Evolutionary conservation across 2,113 vertebrate species (phyloP).

Genomic region (Galbula dea): DNA sequence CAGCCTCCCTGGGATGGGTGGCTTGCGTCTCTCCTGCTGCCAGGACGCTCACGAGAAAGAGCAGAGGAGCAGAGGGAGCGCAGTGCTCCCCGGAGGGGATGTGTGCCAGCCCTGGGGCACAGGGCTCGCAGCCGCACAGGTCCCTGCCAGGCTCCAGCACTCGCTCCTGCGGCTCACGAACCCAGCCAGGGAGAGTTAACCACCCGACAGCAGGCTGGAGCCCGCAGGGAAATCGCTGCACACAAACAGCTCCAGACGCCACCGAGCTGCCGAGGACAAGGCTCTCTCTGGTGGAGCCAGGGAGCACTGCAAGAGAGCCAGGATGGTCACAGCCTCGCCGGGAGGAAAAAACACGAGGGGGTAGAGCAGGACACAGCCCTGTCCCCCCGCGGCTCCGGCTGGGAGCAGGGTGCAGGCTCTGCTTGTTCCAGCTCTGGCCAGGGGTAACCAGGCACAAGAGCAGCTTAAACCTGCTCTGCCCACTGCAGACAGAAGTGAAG

Average conservation of each 20-base stretch:
- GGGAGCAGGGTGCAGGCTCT: background rate
- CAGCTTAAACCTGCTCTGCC: rapidly evolving
- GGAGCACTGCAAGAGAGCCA: background rate
- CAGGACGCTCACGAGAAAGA: rapidly evolving
- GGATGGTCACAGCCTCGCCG: too few species aligned
- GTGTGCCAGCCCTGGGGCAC: rapidly evolving
- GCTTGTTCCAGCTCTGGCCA: background rate
- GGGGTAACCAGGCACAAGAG: background rate
- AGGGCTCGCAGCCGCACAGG: rapidly evolving
- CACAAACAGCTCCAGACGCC: rapidly evolving
- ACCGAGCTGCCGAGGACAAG: rapidly evolving
- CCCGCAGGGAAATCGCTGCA: background rate
- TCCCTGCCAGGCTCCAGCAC: rapidly evolving
- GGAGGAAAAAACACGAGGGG: too few species aligned
- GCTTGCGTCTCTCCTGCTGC: rapidly evolving
- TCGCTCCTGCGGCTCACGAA: rapidly evolving
- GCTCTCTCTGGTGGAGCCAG: conserved; percentile 35
- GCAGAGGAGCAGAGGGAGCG: too few species aligned
- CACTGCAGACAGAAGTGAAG: background rate
- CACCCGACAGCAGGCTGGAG: rapidly evolving
- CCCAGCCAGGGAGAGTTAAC: too few species aligned
- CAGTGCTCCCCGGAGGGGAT: too few species aligned
- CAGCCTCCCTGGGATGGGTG: rapidly evolving
- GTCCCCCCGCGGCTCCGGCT: rapidly evolving
- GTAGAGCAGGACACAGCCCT: rapidly evolving